Conservation (phyloP, 1,140 invertebrate genomes). For the Pissodes strobi region DNA sequence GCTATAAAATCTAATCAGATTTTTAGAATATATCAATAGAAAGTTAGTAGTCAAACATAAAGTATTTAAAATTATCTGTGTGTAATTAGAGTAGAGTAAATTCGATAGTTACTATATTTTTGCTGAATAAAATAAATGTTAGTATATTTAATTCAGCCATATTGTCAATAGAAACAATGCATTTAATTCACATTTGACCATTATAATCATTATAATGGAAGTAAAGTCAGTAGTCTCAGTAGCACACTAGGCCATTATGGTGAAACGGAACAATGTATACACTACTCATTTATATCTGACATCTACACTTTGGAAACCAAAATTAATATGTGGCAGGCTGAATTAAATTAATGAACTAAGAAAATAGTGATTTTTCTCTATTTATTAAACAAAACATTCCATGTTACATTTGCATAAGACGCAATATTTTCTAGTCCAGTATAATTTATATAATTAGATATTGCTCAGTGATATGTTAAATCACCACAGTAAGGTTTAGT, state of each 20-base stretch:
- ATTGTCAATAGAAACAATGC: not conserved
- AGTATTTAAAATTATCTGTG: slow-evolving; percentile 47
- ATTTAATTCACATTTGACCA: too few relatives aligned
- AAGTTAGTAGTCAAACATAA: slow-evolving; percentile 42
- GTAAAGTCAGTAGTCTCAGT: too few relatives aligned
- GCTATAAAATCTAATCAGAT: slow-evolving; percentile 19
- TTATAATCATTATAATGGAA: too few relatives aligned
- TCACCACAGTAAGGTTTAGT: slow-evolving; percentile 47
- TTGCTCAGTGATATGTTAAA: slow-evolving; percentile 46
- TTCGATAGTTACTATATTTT: slow-evolving; percentile 42
- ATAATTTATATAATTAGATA: slow-evolving; percentile 37
- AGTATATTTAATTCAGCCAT: slow-evolving; percentile 25
- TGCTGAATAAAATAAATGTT: slow-evolving; percentile 25
- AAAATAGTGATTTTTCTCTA: slow-evolving; percentile 12
- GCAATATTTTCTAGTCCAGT: slow-evolving; percentile 47
- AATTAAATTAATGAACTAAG: slow-evolving; percentile 16
- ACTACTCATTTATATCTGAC: too few relatives aligned
- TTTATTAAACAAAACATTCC: slow-evolving; percentile 16
- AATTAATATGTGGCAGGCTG: too few relatives aligned
- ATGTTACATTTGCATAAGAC: slow-evolving; percentile 24
- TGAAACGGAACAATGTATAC: too few relatives aligned
- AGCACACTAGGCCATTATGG: too few relatives aligned
- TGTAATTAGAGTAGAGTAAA: slow-evolving; percentile 44
- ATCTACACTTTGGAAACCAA: too few relatives aligned
- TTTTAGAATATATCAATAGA: slow-evolving; percentile 39